Evolutionary conservation across 1,140 invertebrate species (phyloP).

Genomic region (Drosophila kanapiae): DNA sequence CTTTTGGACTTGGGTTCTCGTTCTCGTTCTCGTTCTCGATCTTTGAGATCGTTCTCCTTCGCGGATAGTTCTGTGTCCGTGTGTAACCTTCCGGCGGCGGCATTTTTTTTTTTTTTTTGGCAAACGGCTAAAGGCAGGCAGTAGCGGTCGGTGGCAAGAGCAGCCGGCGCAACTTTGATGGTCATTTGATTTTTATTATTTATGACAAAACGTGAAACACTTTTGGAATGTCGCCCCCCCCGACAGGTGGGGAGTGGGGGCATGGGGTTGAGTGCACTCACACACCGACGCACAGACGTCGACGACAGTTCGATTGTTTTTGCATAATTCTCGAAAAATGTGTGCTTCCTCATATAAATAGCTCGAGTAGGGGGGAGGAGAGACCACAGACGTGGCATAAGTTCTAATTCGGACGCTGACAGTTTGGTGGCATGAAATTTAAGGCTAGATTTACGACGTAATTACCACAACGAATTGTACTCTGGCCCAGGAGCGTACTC

Average conservation of each 20-base stretch:
- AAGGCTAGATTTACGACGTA: conserved; percentile 73
- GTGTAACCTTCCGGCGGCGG: conserved; percentile 66
- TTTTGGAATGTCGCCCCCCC: conserved; percentile 53
- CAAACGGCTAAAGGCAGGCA: conserved; percentile 36
- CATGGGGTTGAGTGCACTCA: conserved; percentile 46
- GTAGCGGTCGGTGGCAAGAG: conserved; percentile 3
- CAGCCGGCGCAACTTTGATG: conserved; percentile 54
- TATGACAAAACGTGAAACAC: conserved; percentile 80
- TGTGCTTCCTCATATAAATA: conserved; percentile 64
- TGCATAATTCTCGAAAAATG: conserved; percentile 56
- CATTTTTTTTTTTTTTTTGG: conserved; percentile 58
- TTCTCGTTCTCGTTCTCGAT: neutral
- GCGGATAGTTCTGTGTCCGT: conserved; percentile 22
- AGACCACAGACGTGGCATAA: conserved; percentile 56
- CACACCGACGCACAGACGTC: conserved; percentile 5
- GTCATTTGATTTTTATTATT: conserved; percentile 82
- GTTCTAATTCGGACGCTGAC: conserved; percentile 77
- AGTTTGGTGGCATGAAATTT: conserved; percentile 69
- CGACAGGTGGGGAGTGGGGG: conserved; percentile 24
- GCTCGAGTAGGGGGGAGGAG: conserved; percentile 41
- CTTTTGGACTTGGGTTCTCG: conserved; percentile 23
- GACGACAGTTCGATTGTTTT: conserved; percentile 61
- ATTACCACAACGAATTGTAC: conserved; percentile 67
- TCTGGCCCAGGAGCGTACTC: conserved; percentile 37
- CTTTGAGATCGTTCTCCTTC: conserved; percentile 3